Conservation (phyloP, 2,888 invertebrate species). For the Napeogenes sylphis region DNA sequence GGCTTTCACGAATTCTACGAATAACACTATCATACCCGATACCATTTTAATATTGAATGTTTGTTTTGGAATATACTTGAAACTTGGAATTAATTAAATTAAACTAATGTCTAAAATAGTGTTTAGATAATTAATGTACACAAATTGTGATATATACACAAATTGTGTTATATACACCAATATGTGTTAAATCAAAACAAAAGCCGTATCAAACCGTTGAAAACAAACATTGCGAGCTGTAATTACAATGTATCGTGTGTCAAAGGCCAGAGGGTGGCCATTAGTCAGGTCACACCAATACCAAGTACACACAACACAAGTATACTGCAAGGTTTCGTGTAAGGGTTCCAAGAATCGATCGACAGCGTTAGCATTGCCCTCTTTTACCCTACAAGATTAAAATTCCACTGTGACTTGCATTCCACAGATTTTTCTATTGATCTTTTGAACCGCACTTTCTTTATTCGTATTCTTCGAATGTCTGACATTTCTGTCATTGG, state of each 20-base stretch:
- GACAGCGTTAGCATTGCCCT: constrained; percentile 43
- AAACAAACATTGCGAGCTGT: constrained; percentile 5
- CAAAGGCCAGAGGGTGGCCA: constrained; percentile 19
- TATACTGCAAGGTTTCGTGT: constrained; percentile 44
- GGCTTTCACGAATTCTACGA: not conserved
- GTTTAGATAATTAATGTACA: no score
- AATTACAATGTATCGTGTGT: constrained; percentile 28
- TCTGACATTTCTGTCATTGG: no score
- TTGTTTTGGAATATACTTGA: not conserved
- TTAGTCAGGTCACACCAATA: constrained; percentile 31
- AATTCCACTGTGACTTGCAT: constrained; percentile 33
- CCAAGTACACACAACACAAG: constrained; percentile 30
- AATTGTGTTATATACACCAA: no score
- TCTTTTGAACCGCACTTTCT: no score
- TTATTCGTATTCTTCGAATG: no score
- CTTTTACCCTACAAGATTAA: constrained; percentile 36
- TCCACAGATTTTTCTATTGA: constrained; percentile 13
- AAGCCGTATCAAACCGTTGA: not conserved
- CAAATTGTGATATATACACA: no score
- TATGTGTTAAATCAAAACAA: not conserved
- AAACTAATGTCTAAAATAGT: no score
- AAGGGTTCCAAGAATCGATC: constrained; percentile 51
- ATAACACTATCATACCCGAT: not conserved
- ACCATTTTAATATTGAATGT: not conserved
- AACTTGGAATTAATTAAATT: not conserved